Evolutionary conservation across 2,888 invertebrate species (phyloP).

Genomic region (Eupithecia pulchellata): DNA sequence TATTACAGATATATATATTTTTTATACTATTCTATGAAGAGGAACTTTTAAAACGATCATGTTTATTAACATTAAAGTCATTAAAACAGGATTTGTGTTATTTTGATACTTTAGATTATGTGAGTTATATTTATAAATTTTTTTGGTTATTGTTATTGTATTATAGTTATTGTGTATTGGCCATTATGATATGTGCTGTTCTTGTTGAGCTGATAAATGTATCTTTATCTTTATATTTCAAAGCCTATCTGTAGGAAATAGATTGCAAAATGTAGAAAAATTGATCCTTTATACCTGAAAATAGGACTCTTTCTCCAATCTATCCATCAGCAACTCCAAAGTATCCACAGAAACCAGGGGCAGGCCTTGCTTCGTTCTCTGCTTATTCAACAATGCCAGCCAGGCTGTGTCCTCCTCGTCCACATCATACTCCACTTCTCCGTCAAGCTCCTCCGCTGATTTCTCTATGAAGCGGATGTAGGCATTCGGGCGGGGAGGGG

Average conservation of each 20-base stretch:
- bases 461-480: conserved; percentile 98
- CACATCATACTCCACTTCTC: conserved; percentile 97
- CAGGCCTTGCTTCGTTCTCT: conserved; percentile 89
- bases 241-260: not conserved
- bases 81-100: too few species aligned
- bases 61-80: too few species aligned
- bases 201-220: too few species aligned
- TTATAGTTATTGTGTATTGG: not conserved
- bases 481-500: conserved; percentile 93
- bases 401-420: conserved; percentile 99
- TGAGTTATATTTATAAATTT: too few species aligned
- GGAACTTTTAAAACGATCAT: too few species aligned
- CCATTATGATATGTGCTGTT: too few species aligned
- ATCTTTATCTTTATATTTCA: too few species aligned
- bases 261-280: not conserved
- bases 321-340: conserved; percentile 98
- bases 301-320: conserved; percentile 98
- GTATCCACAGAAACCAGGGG: conserved; percentile 94
- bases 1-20: too few species aligned
- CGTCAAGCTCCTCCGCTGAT: conserved; percentile 96
- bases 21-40: too few species aligned
- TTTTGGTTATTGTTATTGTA: too few species aligned
- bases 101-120: too few species aligned
- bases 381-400: conserved; percentile 95
- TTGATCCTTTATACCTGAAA: conserved; percentile 88